These are phyloP conservation scores for Lasaia peninsularis DNA, from an alignment of 1,140 invertebrate genomes.

Conservation along the genomic window DNA sequence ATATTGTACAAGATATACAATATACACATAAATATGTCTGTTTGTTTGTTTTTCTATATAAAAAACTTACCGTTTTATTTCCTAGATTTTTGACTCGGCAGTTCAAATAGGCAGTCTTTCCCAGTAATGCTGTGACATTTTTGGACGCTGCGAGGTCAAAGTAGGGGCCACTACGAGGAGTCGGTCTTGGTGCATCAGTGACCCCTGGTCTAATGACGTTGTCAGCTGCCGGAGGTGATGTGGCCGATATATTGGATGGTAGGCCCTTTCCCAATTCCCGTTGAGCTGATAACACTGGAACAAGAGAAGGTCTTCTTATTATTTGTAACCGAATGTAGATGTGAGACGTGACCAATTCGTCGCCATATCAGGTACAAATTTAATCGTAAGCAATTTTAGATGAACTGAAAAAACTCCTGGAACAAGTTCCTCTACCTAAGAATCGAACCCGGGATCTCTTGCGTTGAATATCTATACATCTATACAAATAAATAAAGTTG, in stretches of 20 bases:
- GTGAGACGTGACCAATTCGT: no score
- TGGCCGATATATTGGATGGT: slow-evolving; percentile 50
- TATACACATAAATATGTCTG: no score
- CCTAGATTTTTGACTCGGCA: slow-evolving; percentile 91
- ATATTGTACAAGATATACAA: no score
- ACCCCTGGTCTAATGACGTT: slow-evolving; percentile 52
- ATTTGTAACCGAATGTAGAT: no score
- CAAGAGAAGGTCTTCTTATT: slow-evolving; percentile 19
- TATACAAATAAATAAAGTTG: no score
- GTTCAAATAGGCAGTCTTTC: slow-evolving; percentile 90
- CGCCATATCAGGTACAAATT: no score
- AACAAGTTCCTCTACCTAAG: no score
- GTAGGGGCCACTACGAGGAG: slow-evolving; percentile 78
- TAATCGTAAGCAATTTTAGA: no score
- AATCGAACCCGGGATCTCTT: no score
- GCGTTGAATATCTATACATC: no score
- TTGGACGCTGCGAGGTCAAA: slow-evolving; percentile 84
- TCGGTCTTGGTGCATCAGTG: slow-evolving; percentile 44
- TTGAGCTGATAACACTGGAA: slow-evolving; percentile 63
- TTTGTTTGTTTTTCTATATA: no score
- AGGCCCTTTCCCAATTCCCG: slow-evolving; percentile 58
- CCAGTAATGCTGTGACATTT: slow-evolving; percentile 89
- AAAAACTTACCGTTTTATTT: slow-evolving; percentile 90
- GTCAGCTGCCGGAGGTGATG: slow-evolving; percentile 51
- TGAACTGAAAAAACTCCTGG: no score